Percentiles rank a stretch among this genome's conserved stretches.
phyloP scores from a whole-genome alignment of 2,888 invertebrate genomes.

The Listrodromus nycthemerus region DNA sequence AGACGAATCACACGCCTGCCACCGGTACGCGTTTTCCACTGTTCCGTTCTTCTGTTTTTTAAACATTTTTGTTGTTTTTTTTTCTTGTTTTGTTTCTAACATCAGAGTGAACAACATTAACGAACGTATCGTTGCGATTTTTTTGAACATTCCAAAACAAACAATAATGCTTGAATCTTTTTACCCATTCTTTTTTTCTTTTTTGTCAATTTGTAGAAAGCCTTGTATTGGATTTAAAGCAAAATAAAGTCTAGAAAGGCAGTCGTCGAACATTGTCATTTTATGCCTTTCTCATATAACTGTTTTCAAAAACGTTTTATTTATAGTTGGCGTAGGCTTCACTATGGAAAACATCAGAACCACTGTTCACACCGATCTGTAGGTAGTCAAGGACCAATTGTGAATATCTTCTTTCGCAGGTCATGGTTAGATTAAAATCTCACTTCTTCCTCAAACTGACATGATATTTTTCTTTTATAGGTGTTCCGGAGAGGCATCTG shows the following conservation, averaged over 20 bases:
- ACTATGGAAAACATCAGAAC: background rate
- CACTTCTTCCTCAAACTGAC: conserved; percentile 47
- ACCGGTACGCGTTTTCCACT: conserved; percentile 49
- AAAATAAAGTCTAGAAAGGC: conserved; percentile 85
- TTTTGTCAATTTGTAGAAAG: conserved; percentile 82
- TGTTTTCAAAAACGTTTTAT: conserved; percentile 12
- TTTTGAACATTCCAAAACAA: conserved; percentile 82
- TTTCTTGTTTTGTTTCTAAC: conserved; percentile 22
- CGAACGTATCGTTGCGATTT: conserved; percentile 76
- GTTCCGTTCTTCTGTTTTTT: conserved; percentile 63
- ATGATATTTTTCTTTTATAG: conserved; percentile 61
- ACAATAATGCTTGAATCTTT: conserved; percentile 70
- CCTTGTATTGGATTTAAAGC: conserved; percentile 84
- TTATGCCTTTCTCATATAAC: conserved; percentile 26
- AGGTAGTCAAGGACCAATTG: background rate
- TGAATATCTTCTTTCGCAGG: conserved; percentile 9
- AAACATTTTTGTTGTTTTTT: conserved; percentile 28
- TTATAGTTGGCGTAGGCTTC: background rate
- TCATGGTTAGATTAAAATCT: background rate
- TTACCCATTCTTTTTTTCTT: conserved; percentile 64
- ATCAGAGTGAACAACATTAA: conserved; percentile 30
- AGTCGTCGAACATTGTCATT: conserved; percentile 68
- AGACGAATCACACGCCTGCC: conserved; percentile 32
- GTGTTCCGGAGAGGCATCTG: conserved; percentile 27
- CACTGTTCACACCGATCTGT: too few relatives aligned